Evolutionary conservation across 2,113 vertebrate species (phyloP).

Genomic region (Saiga tatarica): DNA sequence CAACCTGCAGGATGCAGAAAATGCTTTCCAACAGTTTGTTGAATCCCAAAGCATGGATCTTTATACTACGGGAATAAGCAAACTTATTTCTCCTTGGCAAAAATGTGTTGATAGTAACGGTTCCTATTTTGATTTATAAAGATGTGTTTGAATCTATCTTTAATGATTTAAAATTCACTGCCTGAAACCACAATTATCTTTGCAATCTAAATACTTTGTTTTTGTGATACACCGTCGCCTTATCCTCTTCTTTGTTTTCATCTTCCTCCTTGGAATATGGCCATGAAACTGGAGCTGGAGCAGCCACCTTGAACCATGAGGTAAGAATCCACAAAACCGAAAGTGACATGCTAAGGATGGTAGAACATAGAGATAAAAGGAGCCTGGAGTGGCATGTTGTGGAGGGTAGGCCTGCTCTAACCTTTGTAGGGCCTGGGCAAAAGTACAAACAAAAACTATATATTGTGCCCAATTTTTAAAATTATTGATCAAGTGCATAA

Average conservation of each 20-base stretch:
- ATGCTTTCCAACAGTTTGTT: not conserved
- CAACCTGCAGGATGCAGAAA: not conserved
- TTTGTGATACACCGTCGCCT: not conserved
- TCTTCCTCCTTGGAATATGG: not conserved
- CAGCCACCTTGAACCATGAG: not conserved
- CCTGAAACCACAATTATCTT: not conserved
- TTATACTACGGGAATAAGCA: not conserved
- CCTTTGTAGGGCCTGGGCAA: not conserved
- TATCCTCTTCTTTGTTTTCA: not conserved
- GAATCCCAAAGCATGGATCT: not conserved
- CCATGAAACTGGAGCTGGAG: not conserved
- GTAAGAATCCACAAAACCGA: not conserved
- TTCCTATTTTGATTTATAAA: not conserved
- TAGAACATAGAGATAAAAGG: not conserved
- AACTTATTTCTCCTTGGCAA: not conserved
- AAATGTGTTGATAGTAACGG: not conserved
- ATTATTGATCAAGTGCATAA: not conserved
- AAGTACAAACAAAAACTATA: not conserved
- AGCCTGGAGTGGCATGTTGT: too few species aligned
- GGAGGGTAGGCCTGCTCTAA: not conserved
- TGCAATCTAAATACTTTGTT: not conserved
- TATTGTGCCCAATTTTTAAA: not conserved
- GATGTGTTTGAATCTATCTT: not conserved
- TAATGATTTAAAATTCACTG: not conserved
- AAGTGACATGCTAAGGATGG: not conserved